Evolutionary conservation across 2,888 invertebrate species (phyloP).

Genomic region (Eupsilia transversa): DNA sequence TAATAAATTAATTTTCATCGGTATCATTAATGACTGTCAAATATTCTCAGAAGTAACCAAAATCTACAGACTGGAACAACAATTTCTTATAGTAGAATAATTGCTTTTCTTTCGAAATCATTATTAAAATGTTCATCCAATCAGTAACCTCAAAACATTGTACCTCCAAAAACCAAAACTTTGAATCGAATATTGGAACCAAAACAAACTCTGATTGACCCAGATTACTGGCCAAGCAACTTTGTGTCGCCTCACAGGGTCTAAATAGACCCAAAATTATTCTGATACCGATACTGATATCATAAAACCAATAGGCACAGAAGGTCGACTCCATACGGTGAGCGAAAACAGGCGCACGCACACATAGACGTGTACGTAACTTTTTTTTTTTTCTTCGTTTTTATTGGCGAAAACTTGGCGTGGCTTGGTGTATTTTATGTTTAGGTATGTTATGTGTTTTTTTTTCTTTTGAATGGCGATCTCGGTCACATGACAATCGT

Average conservation of each 20-base stretch:
- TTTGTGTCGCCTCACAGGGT: constrained; percentile 22
- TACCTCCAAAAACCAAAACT: constrained; percentile 19
- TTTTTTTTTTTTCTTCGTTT: not conserved
- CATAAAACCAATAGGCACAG: not conserved
- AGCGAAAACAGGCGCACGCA: not conserved
- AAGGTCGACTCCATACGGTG: not conserved
- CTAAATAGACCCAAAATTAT: constrained; percentile 42
- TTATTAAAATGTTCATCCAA: constrained; percentile 21
- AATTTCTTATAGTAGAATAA: not conserved
- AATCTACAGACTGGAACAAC: not conserved
- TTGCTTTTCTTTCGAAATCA: not conserved
- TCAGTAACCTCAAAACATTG: not conserved
- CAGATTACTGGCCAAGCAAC: constrained; percentile 26
- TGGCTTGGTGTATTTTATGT: not conserved
- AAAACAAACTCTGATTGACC: constrained; percentile 33
- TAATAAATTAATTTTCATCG: no score
- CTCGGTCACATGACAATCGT: not conserved
- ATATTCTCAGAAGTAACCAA: no score
- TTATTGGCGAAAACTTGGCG: no score
- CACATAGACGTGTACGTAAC: not conserved
- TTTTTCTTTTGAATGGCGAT: not conserved
- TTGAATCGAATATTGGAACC: constrained; percentile 17
- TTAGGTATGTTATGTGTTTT: not conserved
- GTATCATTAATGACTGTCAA: no score
- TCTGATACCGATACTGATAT: constrained; percentile 34